Base-by-base conservation (phyloP, 2,797 vertebrate species). In the Chaenodraco wilsoni region DNA sequence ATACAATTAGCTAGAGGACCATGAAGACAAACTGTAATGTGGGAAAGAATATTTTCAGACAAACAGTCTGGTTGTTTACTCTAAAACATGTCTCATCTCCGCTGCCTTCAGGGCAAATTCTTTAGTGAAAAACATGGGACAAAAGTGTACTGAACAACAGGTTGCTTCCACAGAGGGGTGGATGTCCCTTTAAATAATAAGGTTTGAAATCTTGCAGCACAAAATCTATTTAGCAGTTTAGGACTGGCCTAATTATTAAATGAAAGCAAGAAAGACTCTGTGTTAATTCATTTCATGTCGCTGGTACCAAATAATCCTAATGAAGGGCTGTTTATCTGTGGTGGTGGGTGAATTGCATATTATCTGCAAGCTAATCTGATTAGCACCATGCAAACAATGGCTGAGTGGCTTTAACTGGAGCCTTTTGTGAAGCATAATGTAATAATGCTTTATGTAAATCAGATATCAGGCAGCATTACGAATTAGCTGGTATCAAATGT, bases 11-110 rank as follows among this genome's bases (percentile, higher is more conserved):
- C 74, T 55, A 0, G 54, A 62, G 23, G 74, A 31, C 45, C 6
- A 70, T 46, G 37, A 66, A 81, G 52, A 78, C 44, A 23, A 7
- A 52, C 3, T 46, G 63, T 40, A 60, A 76, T 74, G 72, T 56
- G 64, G 66, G 62, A 62, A 59, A 50, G 41, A 72, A 69, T 58
- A 59, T 52, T 74, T 72, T 78, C 31, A 62, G 58, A 57, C 44
- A 58, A 65, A 79, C 58, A 23, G 31, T 44, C 14, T n/a, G 45
- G 19, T 61, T 82, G 78, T 85, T 88, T 83, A 84, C 75, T 33
- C 55, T 68, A 43, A 82, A 87, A 81, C 62, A 68, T 57, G 66
- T 70, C 43, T 51, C 33, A 44, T 57, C 64, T 49, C 4, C 16
- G 16, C 37, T 67, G 62, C 74, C 79, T 77, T 70, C 33, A 56